Base-by-base conservation (phyloP, 1,140 invertebrate species). In the Anoplophora glabripennis region DNA sequence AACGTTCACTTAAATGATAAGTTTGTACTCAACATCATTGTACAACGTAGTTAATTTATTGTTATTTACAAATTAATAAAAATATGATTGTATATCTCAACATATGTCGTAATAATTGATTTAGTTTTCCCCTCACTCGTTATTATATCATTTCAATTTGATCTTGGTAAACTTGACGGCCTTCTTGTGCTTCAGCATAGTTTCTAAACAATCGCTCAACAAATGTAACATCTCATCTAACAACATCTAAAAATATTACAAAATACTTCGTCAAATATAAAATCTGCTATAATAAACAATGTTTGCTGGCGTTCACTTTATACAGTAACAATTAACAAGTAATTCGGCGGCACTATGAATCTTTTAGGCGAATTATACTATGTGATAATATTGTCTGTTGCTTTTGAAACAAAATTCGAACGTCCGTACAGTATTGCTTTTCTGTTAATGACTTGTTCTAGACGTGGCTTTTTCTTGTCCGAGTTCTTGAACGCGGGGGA, bases 161-260 rank as follows among this genome's bases (percentile, higher is more conserved):
- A 68, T 61, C 59, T 68, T 68, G 38, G 63, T 60, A 45, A 60
- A 63, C 47, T 63, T 63, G 33, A 67, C 38, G 18, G 57, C 52
- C 35, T 63, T 64, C 12, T 53, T 63, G 42, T 54, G 53, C 44
- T 53, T 58, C 49, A 48, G 56, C 53, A 61, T 33, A 21, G 48
- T 45, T 36, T 51, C 57, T 42, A 47, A 56, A 60, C 53, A 51
- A 56, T 37, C 56, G 11, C 41, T 55, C 15, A 56, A 57, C 55
- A 59, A 59, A 52, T 59, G 35, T 44, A 62, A 65, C 62, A 60
- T 60, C 35, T 45, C 53, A 21, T 40, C 46, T 52, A 53, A 57
- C 36, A 55, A 56, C 51, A 53, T 58, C 53, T 60, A 57, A 59
- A 63, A 54, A 54, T 54, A 54, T 54, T 54, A 54, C 44, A 54